Evolutionary conservation across 2,888 invertebrate species (phyloP).

Genomic region (Acrocyrtus sp.): DNA sequence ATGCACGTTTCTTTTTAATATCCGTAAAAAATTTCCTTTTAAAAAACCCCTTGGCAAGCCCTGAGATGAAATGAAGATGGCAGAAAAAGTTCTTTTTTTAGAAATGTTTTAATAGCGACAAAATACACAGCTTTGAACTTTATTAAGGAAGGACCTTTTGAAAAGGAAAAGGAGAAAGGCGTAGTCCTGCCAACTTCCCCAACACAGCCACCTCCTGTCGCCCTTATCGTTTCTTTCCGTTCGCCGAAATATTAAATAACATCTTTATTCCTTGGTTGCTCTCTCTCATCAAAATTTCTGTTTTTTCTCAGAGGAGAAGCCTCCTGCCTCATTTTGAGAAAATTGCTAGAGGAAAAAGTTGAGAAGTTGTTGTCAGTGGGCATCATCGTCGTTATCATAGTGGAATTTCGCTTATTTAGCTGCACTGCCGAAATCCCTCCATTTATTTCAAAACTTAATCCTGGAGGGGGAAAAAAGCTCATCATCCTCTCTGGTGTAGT

Average conservation of each 20-base stretch:
- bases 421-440: not conserved
- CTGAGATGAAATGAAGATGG: too few relatives aligned
- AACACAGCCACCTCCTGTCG: too few relatives aligned
- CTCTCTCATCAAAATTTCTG: too few relatives aligned
- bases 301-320: constrained; percentile 12
- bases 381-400: too few relatives aligned
- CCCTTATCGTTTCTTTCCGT: not conserved
- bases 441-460: constrained; percentile 9
- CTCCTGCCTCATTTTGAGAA: constrained; percentile 14
- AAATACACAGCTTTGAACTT: not conserved
- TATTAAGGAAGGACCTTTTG: constrained; percentile 2
- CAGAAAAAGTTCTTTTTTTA: too few relatives aligned
- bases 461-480: constrained; percentile 18
- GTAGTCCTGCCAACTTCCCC: too few relatives aligned
- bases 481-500: constrained; percentile 1
- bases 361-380: constrained; percentile 26
- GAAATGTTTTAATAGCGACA: too few relatives aligned
- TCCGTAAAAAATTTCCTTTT: too few relatives aligned
- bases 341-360: constrained; percentile 43
- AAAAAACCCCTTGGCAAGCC: too few relatives aligned
- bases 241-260: constrained; percentile 28
- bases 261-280: constrained; percentile 27
- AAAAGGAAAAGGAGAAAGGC: too few relatives aligned
- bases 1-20: too few relatives aligned
- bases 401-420: constrained; percentile 36